Evolutionary conservation across 2,888 invertebrate genomes (phyloP), one percentile per base, ranked within the genome.

Genomic region (Poecilus cupreus): DNA sequence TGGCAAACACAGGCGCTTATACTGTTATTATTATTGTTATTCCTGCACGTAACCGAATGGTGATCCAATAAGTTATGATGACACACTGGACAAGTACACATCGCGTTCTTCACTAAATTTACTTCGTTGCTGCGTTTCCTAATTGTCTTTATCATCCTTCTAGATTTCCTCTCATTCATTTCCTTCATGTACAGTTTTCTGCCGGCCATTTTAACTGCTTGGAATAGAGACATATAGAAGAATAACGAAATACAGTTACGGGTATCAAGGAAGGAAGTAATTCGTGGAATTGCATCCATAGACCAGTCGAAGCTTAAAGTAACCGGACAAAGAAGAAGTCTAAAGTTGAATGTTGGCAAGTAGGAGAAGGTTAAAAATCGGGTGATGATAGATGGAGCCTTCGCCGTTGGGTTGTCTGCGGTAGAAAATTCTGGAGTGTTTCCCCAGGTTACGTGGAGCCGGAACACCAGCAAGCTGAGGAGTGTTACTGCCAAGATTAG

Each of bases 231-330:
- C 3, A 90, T 90, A 89, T 98, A 98, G 87, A 98, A 95, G 82
- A 93, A 89, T 20, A 94, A 87, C 2, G 96, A 94, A 83, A 93
- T 91, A 80, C 96, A 88, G 89, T 97, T 97, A 83, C 98, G 92
- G 3, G 92, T 90, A 89, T 99, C 98, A 85, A 93, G 90, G 16
- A 96, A 85, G 26, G 93, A 92, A 68, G 94, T 94, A 85, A 99
- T 93, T 82, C 96, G 92, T 6, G 98, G 97, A 86, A 99, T 94
- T 0, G 98, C 95, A 86, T 98, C 97, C 98, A 99, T 98, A 24
- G 98, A 98, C 99, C 98, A 99, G 90, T 99, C 98, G 90, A 98
- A 99, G 89, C 98, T 98, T 79, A 99, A 91, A 85, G 94, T 94
- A 85, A 93, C 93, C 4, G 98, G 98, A 88, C 94, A 96, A 49